Evolutionary conservation across 2,113 vertebrate genomes (phyloP).

Genomic region (Lepus americanus): DNA sequence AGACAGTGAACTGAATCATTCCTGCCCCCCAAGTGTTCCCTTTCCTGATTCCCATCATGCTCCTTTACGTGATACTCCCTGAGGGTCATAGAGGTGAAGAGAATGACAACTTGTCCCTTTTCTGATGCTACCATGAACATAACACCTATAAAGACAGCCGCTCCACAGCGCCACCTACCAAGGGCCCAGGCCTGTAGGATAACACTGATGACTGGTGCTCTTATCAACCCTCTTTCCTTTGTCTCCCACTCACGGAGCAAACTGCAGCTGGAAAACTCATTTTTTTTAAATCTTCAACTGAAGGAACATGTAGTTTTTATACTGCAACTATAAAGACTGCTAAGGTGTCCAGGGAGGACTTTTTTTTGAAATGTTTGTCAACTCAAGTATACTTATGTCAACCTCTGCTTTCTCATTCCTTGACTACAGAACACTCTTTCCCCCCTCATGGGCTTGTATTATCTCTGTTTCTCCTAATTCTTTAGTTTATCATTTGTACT

Average conservation of each 20-base stretch:
- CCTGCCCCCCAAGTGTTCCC: background rate
- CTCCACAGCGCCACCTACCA: background rate
- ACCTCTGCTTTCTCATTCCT: constrained; percentile 41
- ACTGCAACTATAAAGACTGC: constrained; percentile 28
- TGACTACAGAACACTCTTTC: background rate
- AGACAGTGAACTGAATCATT: constrained; percentile 59
- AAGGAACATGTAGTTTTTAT: background rate
- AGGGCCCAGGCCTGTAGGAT: constrained; percentile 28
- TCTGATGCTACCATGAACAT: background rate
- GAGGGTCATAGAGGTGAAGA: background rate
- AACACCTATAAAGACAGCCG: background rate
- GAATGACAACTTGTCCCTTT: background rate
- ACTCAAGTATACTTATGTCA: constrained; percentile 1
- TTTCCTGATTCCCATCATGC: background rate
- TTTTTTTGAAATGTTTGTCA: background rate
- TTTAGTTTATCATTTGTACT: background rate
- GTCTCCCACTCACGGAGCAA: background rate
- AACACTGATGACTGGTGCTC: background rate
- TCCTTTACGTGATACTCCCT: background rate
- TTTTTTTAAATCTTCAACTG: background rate
- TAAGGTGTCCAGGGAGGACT: background rate
- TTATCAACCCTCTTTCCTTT: background rate
- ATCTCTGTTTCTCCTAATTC: constrained; percentile 6
- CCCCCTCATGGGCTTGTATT: background rate
- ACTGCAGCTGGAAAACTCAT: background rate